Evolutionary conservation across 2,797 vertebrate genomes (phyloP).

Genomic region (Silurus lanzhouensis): DNA sequence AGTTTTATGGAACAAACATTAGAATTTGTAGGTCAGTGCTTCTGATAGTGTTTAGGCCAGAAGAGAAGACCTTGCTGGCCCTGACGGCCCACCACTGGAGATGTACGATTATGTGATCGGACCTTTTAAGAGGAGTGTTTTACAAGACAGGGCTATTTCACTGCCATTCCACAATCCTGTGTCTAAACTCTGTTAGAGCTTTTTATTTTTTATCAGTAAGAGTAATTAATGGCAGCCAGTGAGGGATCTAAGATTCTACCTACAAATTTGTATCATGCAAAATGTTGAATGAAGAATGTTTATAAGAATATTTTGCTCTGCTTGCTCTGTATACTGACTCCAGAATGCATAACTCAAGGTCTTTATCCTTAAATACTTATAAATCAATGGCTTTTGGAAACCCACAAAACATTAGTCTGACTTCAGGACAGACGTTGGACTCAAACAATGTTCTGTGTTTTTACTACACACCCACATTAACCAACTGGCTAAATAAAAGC

Average conservation of each 20-base stretch:
- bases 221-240: not conserved
- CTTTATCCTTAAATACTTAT: not conserved
- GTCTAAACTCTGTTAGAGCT: not conserved
- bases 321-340: not conserved
- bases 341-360: not conserved
- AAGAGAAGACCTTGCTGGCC: too few relatives aligned
- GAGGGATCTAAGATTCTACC: not conserved
- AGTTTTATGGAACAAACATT: too few relatives aligned
- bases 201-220: not conserved
- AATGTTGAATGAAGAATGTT: not conserved
- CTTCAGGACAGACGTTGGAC: not conserved
- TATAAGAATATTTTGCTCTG: not conserved
- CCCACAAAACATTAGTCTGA: not conserved
- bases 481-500: not conserved
- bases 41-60: too few relatives aligned
- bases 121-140: not conserved
- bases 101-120: not conserved
- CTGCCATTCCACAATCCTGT: not conserved
- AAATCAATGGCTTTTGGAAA: not conserved
- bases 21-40: too few relatives aligned
- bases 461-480: not conserved
- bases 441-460: not conserved
- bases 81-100: too few relatives aligned
- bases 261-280: slow-evolving; percentile 1
- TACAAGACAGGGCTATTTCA: not conserved